Evolutionary conservation across 1,140 invertebrate species (phyloP), one percentile per base, ranked within the genome.

Genomic region (Cyphomyrmex costatus): DNA sequence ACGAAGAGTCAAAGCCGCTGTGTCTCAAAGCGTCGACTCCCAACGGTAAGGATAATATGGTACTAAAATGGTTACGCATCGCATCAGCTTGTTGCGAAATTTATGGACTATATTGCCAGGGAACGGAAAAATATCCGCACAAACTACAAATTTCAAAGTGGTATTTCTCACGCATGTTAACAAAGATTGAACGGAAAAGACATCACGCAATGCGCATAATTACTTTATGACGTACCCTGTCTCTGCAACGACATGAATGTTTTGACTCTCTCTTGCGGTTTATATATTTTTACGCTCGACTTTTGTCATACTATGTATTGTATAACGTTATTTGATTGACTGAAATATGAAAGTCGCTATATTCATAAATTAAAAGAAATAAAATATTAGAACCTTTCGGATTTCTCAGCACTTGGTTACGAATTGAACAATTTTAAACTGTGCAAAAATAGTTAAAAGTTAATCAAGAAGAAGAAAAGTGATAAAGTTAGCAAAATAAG

Each of bases 31-130:
- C 66, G 24, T 14, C 51, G 21, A 24, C 21, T 1, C 16, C 65
- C 46, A 70, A 33, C 30, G 73, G 53, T n/a, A 53, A 70, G 56
- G 58, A 63, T 90, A 89, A 87, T 83, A 36, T 78, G 66, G 33
- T 33, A 42, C 60, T 89, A 53, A 90, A 89, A 89, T 74, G 89
- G 88, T 85, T 70, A 66, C 79, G 74, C 73, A 84, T 89, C 84
- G 83, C 88, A 65, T 86, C 87, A 36, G 42, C 24, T 56, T 60
- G 85, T 61, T 60, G 68, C 65, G 53, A 85, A 90, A 90, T 90
- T 90, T 85, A 90, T 89, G 68, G 85, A 21, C 77, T 78, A 77
- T 89, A 83, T 42, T 8, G 12, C 30, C 36, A 7, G 49, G 61
- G 77, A 63, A 76, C 33, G 65, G 71, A 71, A 70, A 88, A 42